Evolutionary conservation across 2,113 vertebrate genomes (phyloP).

Genomic region (Cacatua alba): DNA sequence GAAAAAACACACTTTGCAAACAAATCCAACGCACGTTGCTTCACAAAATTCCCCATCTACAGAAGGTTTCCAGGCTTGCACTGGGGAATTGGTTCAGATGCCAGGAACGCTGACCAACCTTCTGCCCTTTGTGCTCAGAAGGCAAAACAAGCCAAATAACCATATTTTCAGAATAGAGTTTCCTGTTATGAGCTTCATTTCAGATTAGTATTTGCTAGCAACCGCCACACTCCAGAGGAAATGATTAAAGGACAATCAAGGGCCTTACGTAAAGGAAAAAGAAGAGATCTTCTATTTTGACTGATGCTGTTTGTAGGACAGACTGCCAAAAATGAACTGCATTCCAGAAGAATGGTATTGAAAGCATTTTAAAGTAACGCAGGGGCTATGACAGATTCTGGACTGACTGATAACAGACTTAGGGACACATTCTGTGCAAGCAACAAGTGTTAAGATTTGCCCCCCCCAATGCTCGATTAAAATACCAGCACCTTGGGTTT

Average conservation of each 20-base stretch:
- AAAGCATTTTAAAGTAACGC: neutral
- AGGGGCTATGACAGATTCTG: neutral
- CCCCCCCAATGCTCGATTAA: neutral
- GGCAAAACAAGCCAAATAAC: constrained; percentile 20
- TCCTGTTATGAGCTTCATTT: constrained; percentile 57
- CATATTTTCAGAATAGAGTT: neutral
- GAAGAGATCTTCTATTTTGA: neutral
- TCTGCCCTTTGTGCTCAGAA: constrained; percentile 34
- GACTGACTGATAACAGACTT: neutral
- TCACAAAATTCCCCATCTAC: neutral
- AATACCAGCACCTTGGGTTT: constrained; percentile 2
- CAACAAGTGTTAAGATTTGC: neutral
- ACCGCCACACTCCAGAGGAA: constrained; percentile 54
- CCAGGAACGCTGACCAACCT: neutral
- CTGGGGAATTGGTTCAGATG: constrained; percentile 38
- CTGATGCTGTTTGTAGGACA: neutral
- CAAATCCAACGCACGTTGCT: constrained; percentile 25
- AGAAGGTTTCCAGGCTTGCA: neutral
- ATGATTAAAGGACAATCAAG: constrained; percentile 12
- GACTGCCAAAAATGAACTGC: neutral
- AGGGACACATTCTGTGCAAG: neutral
- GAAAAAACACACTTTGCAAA: neutral
- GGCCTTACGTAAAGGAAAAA: neutral
- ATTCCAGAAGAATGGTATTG: neutral
- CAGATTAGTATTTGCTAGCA: constrained; percentile 46